Percentiles rank a stretch among this genome's conserved stretches.
phyloP scores from a whole-genome alignment of 2,113 vertebrate genomes.

The Neogale vison region DNA sequence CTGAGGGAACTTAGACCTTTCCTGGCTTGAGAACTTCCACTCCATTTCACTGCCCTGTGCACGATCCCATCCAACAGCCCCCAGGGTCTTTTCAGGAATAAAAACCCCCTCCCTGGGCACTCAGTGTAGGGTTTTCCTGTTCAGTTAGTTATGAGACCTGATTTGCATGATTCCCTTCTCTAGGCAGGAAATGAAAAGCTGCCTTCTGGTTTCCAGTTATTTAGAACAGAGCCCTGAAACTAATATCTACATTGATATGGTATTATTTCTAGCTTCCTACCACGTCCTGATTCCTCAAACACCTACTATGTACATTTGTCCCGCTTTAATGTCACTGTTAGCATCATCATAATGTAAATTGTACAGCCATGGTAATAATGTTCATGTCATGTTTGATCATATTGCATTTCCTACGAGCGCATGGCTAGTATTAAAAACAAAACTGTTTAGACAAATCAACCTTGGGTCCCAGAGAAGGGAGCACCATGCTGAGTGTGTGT shows the following conservation, averaged over 20 bases:
- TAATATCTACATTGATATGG: background rate
- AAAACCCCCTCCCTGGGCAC: background rate
- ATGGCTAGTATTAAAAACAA: background rate
- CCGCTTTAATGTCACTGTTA: background rate
- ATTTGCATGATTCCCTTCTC: background rate
- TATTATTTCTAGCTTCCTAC: background rate
- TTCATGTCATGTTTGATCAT: background rate
- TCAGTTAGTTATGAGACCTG: background rate
- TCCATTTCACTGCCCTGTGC: background rate
- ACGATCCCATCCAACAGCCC: background rate
- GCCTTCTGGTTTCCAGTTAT: background rate
- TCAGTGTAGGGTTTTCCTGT: background rate
- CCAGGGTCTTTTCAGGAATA: background rate
- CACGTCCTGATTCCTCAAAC: background rate
- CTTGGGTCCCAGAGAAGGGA: background rate
- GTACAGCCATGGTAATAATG: background rate
- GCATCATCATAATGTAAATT: background rate
- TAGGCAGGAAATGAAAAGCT: background rate
- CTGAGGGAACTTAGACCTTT: background rate
- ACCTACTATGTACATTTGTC: background rate
- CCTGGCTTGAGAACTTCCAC: background rate
- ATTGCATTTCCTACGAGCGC: background rate
- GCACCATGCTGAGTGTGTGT: background rate
- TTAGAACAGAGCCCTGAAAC: background rate
- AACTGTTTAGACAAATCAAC: background rate